Conservation (phyloP, 2,113 vertebrate genomes). For the Alethe castanea region DNA sequence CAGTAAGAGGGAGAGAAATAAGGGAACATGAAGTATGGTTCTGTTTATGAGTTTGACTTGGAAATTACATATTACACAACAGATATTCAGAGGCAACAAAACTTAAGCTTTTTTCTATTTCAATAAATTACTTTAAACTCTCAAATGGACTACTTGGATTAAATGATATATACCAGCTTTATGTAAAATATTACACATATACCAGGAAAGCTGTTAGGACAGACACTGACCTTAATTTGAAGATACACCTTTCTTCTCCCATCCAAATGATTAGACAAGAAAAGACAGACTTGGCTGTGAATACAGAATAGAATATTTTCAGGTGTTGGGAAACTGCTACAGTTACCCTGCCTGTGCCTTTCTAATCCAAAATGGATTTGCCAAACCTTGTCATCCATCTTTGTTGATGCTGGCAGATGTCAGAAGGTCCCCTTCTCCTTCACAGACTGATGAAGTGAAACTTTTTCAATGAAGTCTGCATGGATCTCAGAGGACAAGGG, state of each 20-base stretch:
- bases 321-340: neutral
- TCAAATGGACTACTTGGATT: neutral
- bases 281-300: neutral
- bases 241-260: neutral
- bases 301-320: neutral
- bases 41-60: slow-evolving; percentile 7
- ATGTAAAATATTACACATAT: neutral
- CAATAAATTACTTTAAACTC: neutral
- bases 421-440: neutral
- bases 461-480: neutral
- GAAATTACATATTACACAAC: slow-evolving; percentile 19
- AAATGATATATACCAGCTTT: neutral
- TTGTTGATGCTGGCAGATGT: neutral
- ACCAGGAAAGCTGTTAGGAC: neutral
- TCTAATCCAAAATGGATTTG: neutral
- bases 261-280: neutral
- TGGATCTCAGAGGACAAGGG: neutral
- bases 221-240: neutral
- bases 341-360: neutral
- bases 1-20: slow-evolving; percentile 37
- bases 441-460: neutral
- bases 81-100: neutral
- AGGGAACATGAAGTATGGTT: slow-evolving; percentile 14
- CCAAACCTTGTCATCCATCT: neutral
- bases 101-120: neutral